Base-by-base conservation (phyloP, 2,797 vertebrate genomes). In the Enteromius mattozi region DNA sequence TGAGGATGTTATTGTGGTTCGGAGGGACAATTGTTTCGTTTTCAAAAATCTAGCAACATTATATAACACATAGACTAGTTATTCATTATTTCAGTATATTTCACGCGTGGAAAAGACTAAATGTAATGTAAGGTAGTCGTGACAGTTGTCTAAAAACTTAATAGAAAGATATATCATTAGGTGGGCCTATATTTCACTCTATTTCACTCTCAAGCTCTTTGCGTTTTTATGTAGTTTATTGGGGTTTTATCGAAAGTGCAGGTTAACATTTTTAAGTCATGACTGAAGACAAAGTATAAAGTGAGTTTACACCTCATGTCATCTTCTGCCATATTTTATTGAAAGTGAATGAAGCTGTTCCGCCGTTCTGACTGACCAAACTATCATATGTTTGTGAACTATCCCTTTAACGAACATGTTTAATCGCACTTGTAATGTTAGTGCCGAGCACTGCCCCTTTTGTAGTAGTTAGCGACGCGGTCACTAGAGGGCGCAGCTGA, bases 401-500 rank as follows among this genome's bases (percentile, higher is more conserved):
- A 24, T 40, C 21, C 21, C 51, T 59, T 76, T 76, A 59, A 59
- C n/a, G 56, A 40, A 14, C 12, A 37, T 56, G 27, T 37, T 56
- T 9, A 14, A 56, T 56, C 13, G 21, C n/a, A n/a, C 13, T 77
- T 72, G 70, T 72, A 3, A 37, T 37, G 47, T 13, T 17, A 24
- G 12, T 16, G 56, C 27, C 14, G 4, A 65, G 40, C 59, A 65
- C 76, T 30, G 54, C 76, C 59, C 21, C 42, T 0, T 45, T 21
- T 27, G 56, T 56, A 6, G 59, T 56, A 14, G 30, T 71, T 6
- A 7, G 3, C 9, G 2, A 70, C 90, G 49, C 27, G 37, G 75
- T 92, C 94, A 90, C 89, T 86, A 94, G 94, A 93, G 93, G 74
- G 92, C 93, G 94, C 88, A 84, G 88, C 89, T 87, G 94, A 88